phyloP scores from a whole-genome alignment of 1,140 invertebrate genomes.

The Apis dorsata region DNA sequence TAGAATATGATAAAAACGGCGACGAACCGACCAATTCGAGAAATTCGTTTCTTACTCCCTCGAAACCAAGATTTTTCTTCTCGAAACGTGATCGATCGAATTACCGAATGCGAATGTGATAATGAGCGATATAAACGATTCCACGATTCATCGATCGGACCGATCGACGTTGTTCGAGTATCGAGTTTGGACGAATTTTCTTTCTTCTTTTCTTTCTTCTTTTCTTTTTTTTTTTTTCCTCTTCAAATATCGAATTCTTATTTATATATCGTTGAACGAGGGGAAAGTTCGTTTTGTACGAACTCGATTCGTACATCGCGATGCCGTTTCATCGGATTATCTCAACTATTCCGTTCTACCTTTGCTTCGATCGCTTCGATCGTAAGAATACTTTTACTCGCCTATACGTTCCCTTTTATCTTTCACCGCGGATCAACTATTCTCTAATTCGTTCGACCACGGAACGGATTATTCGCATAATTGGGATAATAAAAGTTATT shows the following conservation, averaged over 20 bases:
- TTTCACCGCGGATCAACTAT: slow-evolving; percentile 9
- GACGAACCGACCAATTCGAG: slow-evolving; percentile 12
- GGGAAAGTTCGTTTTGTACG: not conserved
- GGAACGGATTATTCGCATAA: not conserved
- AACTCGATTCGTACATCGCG: not conserved
- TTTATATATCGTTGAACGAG: too few relatives aligned
- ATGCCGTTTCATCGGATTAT: not conserved
- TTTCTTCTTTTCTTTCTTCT: too few relatives aligned
- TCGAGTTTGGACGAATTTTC: too few relatives aligned
- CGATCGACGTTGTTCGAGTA: too few relatives aligned
- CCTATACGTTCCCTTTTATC: slow-evolving; percentile 1
- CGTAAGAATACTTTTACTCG: slow-evolving; percentile 24
- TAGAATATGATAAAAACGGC: slow-evolving; percentile 43
- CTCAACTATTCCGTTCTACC: slow-evolving; percentile 29
- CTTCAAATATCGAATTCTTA: too few relatives aligned
- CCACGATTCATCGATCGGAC: too few relatives aligned
- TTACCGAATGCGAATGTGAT: not conserved
- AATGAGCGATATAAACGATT: not conserved
- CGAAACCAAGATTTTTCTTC: too few relatives aligned
- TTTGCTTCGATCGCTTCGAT: slow-evolving; percentile 3
- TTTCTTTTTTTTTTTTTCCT: too few relatives aligned
- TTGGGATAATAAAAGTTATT: not conserved
- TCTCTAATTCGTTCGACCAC: not conserved
- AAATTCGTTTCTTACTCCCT: slow-evolving; percentile 1
- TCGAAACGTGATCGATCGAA: not conserved